Evolutionary conservation across 2,113 vertebrate genomes (phyloP), one percentile per base, ranked within the genome.

Genomic region (Elachura formosa): DNA sequence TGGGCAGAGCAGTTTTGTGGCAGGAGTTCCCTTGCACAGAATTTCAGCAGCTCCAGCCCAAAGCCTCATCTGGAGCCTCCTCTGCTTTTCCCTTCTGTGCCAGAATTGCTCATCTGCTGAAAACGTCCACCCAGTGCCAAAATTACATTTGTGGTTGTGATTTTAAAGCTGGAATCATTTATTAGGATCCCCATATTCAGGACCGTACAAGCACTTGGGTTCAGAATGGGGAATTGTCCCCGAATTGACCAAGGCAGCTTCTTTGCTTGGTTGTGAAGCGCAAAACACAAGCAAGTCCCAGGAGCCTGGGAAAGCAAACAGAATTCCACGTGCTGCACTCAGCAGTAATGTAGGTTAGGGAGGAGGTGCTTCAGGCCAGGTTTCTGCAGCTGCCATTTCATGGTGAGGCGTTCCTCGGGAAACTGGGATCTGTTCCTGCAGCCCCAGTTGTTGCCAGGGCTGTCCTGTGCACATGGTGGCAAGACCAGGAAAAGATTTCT

Each of bases 21-120:
- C 74, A 33, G 1, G 40, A 45, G 18, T 22, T 68, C 4, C 2
- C 36, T 10, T 19, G 6, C 48, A 12, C 2, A 0, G 49, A 9
- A 31, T 29, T 48, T 3, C 7, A 33, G 71, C 49, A 22, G 0
- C 31, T 14, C 25, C 49, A 14, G 12, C 74, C 46, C 16, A 1
- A 14, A 10, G 16, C 55, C 74, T 36, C 0, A 1, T 1, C 14
- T 7, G 43, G 81, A 78, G 87, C 73, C 73, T 28, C 74, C 64
- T 81, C 81, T 40, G 17, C 16, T 72, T 23, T 22, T 56, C 46
- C 46, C 43, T 36, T 45, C 6, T 12, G 45, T 40, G 66, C 80
- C 84, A 68, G 48, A 75, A 31, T 9, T 54, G 13, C 84, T 67
- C 34, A 34, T 38, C 58, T 90, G 72, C 75, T 87, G 74, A 33